A percentile compares a stretch with the other conserved stretches of the same genome.
Evolutionary conservation across 2,797 vertebrate species (phyloP).

Genomic region (Martes flavigula): DNA sequence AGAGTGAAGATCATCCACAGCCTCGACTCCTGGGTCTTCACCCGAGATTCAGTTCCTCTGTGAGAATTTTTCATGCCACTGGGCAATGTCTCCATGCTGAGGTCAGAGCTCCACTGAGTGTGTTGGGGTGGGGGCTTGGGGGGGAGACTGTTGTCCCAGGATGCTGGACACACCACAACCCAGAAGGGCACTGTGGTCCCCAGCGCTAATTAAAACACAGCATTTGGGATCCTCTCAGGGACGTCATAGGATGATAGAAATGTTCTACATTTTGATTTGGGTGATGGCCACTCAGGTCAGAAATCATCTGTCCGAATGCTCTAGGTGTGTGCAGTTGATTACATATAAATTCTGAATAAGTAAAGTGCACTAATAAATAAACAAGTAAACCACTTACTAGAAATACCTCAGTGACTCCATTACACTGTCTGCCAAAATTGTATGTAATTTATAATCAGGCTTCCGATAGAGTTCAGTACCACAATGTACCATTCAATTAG

Average conservation of each 20-base stretch:
- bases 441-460: not conserved
- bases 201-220: not conserved
- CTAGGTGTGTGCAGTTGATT: not conserved
- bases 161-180: not conserved
- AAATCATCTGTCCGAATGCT: not conserved
- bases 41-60: not conserved
- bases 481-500: not conserved
- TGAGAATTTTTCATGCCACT: not conserved
- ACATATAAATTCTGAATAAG: not conserved
- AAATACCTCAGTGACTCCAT: not conserved
- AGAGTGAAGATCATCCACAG: not conserved
- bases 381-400: not conserved
- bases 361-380: not conserved
- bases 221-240: no score
- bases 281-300: not conserved
- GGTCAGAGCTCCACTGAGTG: not conserved
- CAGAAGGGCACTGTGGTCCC: not conserved
- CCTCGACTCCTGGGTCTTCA: not conserved
- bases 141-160: not conserved
- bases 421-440: not conserved
- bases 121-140: fast-evolving
- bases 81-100: not conserved
- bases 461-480: not conserved
- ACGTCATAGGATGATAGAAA: not conserved
- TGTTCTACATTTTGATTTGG: not conserved